Conservation (phyloP, 1,140 invertebrate species). For the Drosophila prosaltans region DNA sequence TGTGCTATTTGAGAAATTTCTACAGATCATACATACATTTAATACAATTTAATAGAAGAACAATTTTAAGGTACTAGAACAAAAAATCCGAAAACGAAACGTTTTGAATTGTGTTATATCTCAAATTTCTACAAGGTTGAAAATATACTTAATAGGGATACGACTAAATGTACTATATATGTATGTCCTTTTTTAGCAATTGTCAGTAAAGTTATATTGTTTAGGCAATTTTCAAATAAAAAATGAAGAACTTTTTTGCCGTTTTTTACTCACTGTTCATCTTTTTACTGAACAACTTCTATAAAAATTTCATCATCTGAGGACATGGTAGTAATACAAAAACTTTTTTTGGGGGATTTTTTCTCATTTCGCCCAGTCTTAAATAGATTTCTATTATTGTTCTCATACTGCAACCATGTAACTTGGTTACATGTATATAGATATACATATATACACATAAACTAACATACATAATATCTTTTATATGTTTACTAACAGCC, state of each 20-base stretch:
- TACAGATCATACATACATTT: too few species aligned
- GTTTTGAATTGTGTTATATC: too few species aligned
- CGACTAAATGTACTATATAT: too few species aligned
- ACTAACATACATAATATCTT: slow-evolving; percentile 37
- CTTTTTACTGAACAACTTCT: not conserved
- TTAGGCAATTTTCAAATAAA: too few species aligned
- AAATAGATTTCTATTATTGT: not conserved
- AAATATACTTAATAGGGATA: too few species aligned
- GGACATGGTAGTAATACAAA: not conserved
- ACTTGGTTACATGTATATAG: not conserved
- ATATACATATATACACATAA: slow-evolving; percentile 20
- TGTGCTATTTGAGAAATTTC: too few species aligned
- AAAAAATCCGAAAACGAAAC: too few species aligned
- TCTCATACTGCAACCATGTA: not conserved
- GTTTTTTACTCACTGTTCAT: not conserved
- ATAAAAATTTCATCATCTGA: not conserved
- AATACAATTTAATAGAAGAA: too few species aligned
- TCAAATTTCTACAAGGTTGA: too few species aligned
- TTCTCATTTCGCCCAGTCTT: not conserved
- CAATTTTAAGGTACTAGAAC: too few species aligned
- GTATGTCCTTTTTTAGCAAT: too few species aligned
- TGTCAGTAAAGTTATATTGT: too few species aligned
- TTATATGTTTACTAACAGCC: slow-evolving; percentile 66
- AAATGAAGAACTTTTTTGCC: not conserved
- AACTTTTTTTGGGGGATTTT: not conserved